A percentile compares a stretch with the other conserved stretches of the same genome.
These are phyloP conservation scores for Pollenia angustigena DNA, from an alignment of 2,888 invertebrate genomes.

Conservation along the genomic window DNA sequence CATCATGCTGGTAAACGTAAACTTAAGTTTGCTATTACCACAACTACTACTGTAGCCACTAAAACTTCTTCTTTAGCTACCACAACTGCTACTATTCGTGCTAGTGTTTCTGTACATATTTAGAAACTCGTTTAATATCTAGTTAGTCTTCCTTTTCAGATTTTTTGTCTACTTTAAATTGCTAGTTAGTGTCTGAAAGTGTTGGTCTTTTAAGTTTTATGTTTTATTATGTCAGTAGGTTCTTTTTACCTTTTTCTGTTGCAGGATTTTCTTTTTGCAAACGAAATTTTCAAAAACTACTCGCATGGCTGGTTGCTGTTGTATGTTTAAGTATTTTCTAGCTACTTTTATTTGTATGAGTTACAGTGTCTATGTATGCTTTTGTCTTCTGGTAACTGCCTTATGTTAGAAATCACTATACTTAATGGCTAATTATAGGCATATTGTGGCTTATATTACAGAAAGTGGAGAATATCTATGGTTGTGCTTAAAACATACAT, in stretches of 20 bases:
- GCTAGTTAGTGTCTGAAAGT: slow-evolving; percentile 65
- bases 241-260: slow-evolving; percentile 21
- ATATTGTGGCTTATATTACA: slow-evolving; percentile 76
- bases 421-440: slow-evolving; percentile 83
- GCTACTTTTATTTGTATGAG: slow-evolving; percentile 13
- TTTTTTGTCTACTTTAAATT: slow-evolving; percentile 47
- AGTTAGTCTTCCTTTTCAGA: neutral
- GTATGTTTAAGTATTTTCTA: slow-evolving; percentile 11
- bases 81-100: neutral
- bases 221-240: slow-evolving; percentile 46
- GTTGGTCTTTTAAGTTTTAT: slow-evolving; percentile 60
- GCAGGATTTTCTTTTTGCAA: neutral
- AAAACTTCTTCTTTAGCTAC: neutral
- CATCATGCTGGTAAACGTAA: slow-evolving; percentile 60
- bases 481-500: slow-evolving; percentile 7
- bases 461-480: neutral
- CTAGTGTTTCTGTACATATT: neutral
- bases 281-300: slow-evolving; percentile 28
- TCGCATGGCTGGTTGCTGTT: slow-evolving; percentile 6
- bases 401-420: slow-evolving; percentile 81
- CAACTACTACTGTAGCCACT: neutral
- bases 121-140: neutral
- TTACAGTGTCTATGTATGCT: neutral
- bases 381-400: slow-evolving; percentile 36
- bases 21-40: slow-evolving; percentile 56